Base-by-base conservation (phyloP, 1,140 invertebrate genomes). In the Diorhabda elongata region DNA sequence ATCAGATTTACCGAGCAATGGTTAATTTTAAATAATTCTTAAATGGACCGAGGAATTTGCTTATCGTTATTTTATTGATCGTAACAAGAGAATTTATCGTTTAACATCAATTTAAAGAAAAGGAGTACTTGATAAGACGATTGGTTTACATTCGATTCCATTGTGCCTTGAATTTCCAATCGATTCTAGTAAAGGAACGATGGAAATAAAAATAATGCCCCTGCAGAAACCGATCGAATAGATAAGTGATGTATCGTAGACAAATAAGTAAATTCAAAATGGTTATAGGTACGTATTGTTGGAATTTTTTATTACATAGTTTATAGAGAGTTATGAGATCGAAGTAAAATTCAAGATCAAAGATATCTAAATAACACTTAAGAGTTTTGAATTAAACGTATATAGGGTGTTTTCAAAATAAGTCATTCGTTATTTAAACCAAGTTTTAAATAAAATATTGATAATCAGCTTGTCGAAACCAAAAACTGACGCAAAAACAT, bases 1-100 rank as follows among this genome's bases (percentile, higher is more conserved):
- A 64, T 41, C 26, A 41, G 26, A 26, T 44, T 63, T 44, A 44
- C 44, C 8, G 62, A 42, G 11, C 26, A 52, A 64, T 45, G 62
- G 8, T 65, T 42, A 65, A 65, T 65, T 65, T 65, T 57, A 65
- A 58, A 65, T 65, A 57, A 65, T 58, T 65, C 64, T 42, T 65
- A 65, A 47, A 65, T 58, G 64, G 64, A 47, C 44, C 11, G 26
- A 43, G 52, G 64, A 65, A 65, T 65, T 65, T 65, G 64, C 64
- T 65, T 65, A 65, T 65, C 64, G 64, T 65, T 65, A 65, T 65
- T 65, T 65, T 65, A 65, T 65, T 65, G 64, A 65, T 65, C 47
- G 47, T 58, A 65, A 58, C 64, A 7, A 26, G 56, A 58, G n/a
- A 42, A 65, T 65, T 65, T 65, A 65, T 65, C 56, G 64, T 43